These are phyloP conservation scores for Erpornis zantholeuca DNA, from an alignment of 2,113 vertebrate species.

Conservation along the genomic window DNA sequence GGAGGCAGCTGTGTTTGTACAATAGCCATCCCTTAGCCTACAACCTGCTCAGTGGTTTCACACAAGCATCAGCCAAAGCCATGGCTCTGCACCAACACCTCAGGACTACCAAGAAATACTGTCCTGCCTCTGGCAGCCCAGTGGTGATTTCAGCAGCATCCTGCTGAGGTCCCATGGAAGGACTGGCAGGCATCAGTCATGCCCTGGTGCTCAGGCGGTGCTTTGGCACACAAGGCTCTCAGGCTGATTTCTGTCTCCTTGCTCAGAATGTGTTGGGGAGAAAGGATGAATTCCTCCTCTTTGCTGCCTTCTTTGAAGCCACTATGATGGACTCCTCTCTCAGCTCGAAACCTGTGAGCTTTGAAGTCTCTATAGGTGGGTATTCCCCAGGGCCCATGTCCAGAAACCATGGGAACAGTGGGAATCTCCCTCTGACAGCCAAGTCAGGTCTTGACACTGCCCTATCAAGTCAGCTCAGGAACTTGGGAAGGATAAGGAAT, in stretches of 20 bases:
- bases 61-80: not conserved
- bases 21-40: not conserved
- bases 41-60: not conserved
- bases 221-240: not conserved
- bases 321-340: slow-evolving; percentile 89
- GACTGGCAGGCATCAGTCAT: not conserved
- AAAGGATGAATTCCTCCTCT: slow-evolving; percentile 89
- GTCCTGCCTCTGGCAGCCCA: not conserved
- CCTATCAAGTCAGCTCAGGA: not conserved
- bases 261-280: slow-evolving; percentile 79
- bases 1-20: not conserved
- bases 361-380: slow-evolving; percentile 91
- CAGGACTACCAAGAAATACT: not conserved
- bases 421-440: not conserved
- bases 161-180: not conserved
- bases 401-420: not conserved
- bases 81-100: not conserved
- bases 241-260: not conserved
- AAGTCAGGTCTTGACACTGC: not conserved
- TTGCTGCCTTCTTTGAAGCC: slow-evolving; percentile 87
- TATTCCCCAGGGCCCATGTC: not conserved
- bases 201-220: not conserved
- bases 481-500: not conserved
- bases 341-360: slow-evolving; percentile 77
- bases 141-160: not conserved